phyloP scores from a whole-genome alignment of 1,140 invertebrate genomes.

The Psilanteris sp. region DNA sequence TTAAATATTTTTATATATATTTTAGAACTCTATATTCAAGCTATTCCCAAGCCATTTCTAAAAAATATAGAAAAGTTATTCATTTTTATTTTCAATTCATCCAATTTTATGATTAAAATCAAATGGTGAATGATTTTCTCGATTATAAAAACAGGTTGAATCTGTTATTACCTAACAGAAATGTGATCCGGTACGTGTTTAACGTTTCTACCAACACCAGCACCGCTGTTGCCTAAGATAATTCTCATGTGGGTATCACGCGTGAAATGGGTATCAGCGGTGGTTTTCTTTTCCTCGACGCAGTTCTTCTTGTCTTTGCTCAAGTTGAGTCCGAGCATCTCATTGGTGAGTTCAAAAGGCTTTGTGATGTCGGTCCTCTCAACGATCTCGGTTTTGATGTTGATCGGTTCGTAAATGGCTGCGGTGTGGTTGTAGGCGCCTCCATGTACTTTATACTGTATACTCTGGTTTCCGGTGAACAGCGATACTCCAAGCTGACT shows the following conservation, averaged over 20 bases:
- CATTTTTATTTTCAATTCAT: no score
- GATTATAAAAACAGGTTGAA: no score
- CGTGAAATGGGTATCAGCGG: slow-evolving; percentile 86
- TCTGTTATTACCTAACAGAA: slow-evolving; percentile 71
- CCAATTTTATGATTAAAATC: no score
- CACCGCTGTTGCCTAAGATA: slow-evolving; percentile 86
- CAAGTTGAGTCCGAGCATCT: slow-evolving; percentile 75
- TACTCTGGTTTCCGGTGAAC: slow-evolving; percentile 73
- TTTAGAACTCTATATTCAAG: no score
- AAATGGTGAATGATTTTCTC: no score
- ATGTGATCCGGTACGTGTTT: slow-evolving; percentile 70
- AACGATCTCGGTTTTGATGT: slow-evolving; percentile 76
- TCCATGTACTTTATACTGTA: slow-evolving; percentile 73
- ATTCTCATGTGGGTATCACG: slow-evolving; percentile 94
- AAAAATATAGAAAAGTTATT: no score
- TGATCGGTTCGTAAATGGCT: slow-evolving; percentile 77
- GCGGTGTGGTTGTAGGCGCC: slow-evolving; percentile 73
- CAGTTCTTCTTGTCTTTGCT: slow-evolving; percentile 73
- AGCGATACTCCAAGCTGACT: slow-evolving; percentile 76
- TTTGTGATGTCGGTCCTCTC: slow-evolving; percentile 71
- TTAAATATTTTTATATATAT: no score
- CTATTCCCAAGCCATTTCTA: no score
- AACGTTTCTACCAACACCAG: slow-evolving; percentile 65
- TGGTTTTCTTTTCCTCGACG: slow-evolving; percentile 73
- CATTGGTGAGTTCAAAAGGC: slow-evolving; percentile 77